Base-by-base conservation (phyloP, 1,140 invertebrate genomes). In the Sinella curviseta region DNA sequence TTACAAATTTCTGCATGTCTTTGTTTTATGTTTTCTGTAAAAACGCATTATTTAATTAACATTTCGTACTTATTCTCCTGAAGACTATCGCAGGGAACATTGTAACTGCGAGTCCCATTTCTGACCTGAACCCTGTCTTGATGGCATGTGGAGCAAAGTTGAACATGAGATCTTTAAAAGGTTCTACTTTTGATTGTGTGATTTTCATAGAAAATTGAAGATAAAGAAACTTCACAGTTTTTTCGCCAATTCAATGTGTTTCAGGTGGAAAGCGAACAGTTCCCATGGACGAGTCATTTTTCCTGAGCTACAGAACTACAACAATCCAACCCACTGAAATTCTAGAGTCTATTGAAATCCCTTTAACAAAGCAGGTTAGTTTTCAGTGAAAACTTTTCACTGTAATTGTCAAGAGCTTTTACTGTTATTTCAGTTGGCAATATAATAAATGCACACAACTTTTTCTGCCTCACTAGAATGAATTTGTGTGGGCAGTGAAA, bases 21-120 rank as follows among this genome's bases (percentile, higher is more conserved):
- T 74, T 17, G 39, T 74, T 57, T 33, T 24, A n/a, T n/a, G n/a
- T n/a, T 74, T 36, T 33, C 77, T 86, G 85, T n/a, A n/a, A n/a
- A n/a, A n/a, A n/a, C n/a, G n/a, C n/a, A n/a, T n/a, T n/a, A n/a
- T n/a, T n/a, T n/a, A n/a, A n/a, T n/a, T n/a, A n/a, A n/a, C n/a
- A n/a, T n/a, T n/a, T n/a, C n/a, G n/a, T n/a, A n/a, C n/a, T n/a
- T n/a, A n/a, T n/a, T n/a, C n/a, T n/a, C n/a, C n/a, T n/a, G 31
- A 81, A 90, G 89, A 86, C 88, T 48, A 84, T 91, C 28, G 89
- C 86, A 74, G 90, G 90, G 24, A 91, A 90, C 84, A 89, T 91
- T 35, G 87, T 89, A 55, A 91, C 90, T 20, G 89, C 89, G 0
- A 90, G 89, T 82, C 90, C 90, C 3, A 90, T 90, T 55, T 90